phyloP scores from a whole-genome alignment of 2,113 vertebrate genomes.

The Brachirus orientalis region DNA sequence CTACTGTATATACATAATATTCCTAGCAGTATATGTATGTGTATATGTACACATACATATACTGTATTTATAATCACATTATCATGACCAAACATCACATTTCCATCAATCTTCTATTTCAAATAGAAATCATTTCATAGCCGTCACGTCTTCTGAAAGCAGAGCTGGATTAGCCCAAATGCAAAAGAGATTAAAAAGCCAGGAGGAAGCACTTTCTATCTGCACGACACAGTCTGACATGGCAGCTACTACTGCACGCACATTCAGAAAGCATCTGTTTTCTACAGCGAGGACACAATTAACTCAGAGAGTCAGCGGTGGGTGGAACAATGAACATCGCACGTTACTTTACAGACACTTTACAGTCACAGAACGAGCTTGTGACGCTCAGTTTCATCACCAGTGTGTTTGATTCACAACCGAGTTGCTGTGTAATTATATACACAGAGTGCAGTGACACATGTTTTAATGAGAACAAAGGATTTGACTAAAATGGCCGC shows the following conservation, averaged over 20 bases:
- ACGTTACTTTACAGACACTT: no score
- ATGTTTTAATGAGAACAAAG: no score
- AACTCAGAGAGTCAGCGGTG: slow-evolving; percentile 1
- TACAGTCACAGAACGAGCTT: no score
- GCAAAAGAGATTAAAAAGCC: slow-evolving; percentile 43
- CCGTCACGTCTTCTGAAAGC: slow-evolving; percentile 18
- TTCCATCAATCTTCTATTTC: neutral
- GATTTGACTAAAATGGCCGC: no score
- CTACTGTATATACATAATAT: neutral
- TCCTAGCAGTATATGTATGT: no score
- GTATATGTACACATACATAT: no score
- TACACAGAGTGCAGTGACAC: no score
- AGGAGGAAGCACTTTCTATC: slow-evolving; percentile 31
- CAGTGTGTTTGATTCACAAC: no score
- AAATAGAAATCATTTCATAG: neutral
- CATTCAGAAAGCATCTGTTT: slow-evolving; percentile 13
- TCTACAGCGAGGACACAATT: neutral
- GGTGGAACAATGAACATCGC: neutral
- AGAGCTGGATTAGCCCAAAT: slow-evolving; percentile 51
- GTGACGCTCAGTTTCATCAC: no score
- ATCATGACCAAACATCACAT: neutral
- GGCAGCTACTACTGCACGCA: slow-evolving; percentile 9
- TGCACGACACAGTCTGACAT: neutral
- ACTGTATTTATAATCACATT: no score
- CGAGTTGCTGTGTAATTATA: no score